Evolutionary conservation across 2,113 vertebrate species (phyloP), one percentile per base, ranked within the genome.

Genomic region (Leptosomus discolor): DNA sequence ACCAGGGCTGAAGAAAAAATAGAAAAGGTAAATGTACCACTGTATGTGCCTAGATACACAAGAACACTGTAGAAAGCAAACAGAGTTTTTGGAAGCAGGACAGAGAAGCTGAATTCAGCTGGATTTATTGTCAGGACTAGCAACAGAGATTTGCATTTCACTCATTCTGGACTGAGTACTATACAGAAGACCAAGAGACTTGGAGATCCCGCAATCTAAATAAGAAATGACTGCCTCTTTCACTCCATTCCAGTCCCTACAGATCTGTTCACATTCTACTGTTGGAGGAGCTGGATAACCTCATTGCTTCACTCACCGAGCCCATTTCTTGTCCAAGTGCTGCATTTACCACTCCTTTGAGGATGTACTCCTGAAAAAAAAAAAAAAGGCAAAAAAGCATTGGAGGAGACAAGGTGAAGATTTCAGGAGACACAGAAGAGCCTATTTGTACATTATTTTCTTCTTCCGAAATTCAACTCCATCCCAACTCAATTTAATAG

Each of bases 291-390:
- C 36, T 37, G 45, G 32, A 81, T 45, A 68, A 95, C 18, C 9
- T 81, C 29, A 65, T 6, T 11, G 37, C 57, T 93, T 88, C 93
- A 99, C 99, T 99, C 94, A 99, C 99, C 11, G 99, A 99, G 93
- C 98, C 99, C 76, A 99, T 98, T 97, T 99, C 99, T 97, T 99
- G 99, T 90, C 99, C 99, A 41, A 99, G 94, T 15, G 99, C 99
- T 45, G 99, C 99, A 92, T 99, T 99, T 70, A 99, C 99, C 69
- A 99, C 99, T 71, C 99, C 99, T 96, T 99, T 99, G 88, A 99
- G 98, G 84, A 99, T 99, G 63, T 99, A 99, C 81, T 99, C 99
- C 99, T 99, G 83, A 21, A 48, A 27, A 45, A 34, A 30, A 73
- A 81, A 68, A 20, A 64, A 10, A 83, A 80, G 68, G 32, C 12